These are phyloP conservation scores for Ciconia maguari DNA, from an alignment of 2,113 vertebrate species.

Conservation along the genomic window DNA sequence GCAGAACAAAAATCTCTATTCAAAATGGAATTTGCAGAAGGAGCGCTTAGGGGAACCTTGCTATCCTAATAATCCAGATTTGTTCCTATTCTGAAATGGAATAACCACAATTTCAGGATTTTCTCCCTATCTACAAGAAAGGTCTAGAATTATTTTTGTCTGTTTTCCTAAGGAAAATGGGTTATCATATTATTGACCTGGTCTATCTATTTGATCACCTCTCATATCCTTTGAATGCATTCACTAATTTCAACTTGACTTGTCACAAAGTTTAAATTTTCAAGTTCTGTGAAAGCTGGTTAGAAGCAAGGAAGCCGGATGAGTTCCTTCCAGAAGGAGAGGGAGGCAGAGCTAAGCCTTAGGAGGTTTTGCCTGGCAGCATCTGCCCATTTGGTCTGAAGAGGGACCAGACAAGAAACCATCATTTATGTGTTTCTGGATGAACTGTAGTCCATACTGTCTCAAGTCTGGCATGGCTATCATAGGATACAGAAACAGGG, in stretches of 20 bases:
- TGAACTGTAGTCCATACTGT: accelerated
- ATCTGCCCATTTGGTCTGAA: neutral
- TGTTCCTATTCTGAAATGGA: neutral
- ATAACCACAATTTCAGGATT: neutral
- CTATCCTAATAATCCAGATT: neutral
- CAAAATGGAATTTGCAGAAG: neutral
- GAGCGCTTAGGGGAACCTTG: neutral
- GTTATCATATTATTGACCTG: neutral
- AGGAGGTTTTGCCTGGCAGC: neutral
- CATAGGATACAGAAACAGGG: neutral
- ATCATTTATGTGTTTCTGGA: neutral
- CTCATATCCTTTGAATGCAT: neutral
- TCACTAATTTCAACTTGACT: neutral
- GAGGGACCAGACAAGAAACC: neutral
- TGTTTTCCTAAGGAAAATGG: neutral
- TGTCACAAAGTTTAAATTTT: neutral
- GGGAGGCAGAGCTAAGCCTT: neutral
- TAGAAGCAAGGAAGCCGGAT: neutral
- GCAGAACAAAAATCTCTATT: neutral
- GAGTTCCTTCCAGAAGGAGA: neutral
- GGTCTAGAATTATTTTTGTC: neutral
- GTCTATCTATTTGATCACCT: neutral
- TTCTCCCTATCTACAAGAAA: neutral
- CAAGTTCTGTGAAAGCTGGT: neutral
- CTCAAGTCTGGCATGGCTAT: neutral